Percentiles rank a stretch among this genome's conserved stretches.
Conservation (phyloP, 2,888 invertebrate species). For the Trissonchulus sp. region DNA sequence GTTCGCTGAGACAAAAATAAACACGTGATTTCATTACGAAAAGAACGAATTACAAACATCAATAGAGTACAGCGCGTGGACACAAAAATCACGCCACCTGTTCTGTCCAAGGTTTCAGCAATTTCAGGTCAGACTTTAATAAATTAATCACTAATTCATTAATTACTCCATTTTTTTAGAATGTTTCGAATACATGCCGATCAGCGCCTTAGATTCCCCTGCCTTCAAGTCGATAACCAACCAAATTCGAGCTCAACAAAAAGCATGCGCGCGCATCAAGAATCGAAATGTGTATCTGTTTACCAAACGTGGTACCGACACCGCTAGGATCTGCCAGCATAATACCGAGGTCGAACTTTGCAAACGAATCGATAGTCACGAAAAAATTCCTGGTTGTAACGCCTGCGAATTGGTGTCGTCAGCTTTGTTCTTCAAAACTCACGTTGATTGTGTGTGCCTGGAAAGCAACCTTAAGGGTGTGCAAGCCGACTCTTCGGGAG, state of each 20-base stretch:
- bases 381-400: neutral
- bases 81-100: no score
- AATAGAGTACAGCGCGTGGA: no score
- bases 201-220: neutral
- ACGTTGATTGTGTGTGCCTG: neutral
- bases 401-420: neutral
- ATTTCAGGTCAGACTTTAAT: no score
- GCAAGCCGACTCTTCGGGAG: neutral
- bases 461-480: neutral
- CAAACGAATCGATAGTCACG: neutral
- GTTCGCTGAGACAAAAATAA: no score
- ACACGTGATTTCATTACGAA: no score
- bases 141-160: no score
- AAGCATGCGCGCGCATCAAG: neutral
- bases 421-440: neutral
- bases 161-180: no score
- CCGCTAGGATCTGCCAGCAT: neutral
- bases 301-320: neutral
- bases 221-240: neutral
- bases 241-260: neutral
- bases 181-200: neutral
- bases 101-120: no score
- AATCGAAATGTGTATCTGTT: neutral
- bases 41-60: no score
- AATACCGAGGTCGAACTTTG: neutral